Conservation (phyloP, 2,888 invertebrate genomes). For the Neoascia interrupta region DNA sequence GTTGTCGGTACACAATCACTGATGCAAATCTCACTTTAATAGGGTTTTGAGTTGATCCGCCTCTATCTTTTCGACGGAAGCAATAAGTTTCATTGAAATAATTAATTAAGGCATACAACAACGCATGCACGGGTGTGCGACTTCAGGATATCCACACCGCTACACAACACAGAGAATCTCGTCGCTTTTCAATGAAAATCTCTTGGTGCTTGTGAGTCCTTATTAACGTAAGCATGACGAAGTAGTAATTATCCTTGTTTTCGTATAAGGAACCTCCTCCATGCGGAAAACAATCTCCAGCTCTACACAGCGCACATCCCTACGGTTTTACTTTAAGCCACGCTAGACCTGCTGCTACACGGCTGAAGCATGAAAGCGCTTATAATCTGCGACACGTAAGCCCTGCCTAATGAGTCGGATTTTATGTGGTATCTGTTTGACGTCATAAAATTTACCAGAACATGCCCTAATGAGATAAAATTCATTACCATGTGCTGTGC, state of each 20-base stretch:
- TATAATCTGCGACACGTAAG: conserved; percentile 30
- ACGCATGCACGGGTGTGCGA: not conserved
- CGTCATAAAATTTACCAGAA: conserved; percentile 44
- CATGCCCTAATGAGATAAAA: conserved; percentile 61
- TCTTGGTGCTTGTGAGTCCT: too few relatives aligned
- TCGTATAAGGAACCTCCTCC: too few relatives aligned
- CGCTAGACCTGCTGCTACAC: not conserved
- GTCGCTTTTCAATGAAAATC: not conserved
- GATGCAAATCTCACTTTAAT: conserved; percentile 41
- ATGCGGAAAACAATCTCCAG: too few relatives aligned
- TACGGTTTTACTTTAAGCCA: not conserved
- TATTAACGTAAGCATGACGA: not conserved
- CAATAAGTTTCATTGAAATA: conserved; percentile 36
- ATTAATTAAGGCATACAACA: conserved; percentile 53
- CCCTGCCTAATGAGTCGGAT: conserved; percentile 56
- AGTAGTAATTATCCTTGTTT: conserved; percentile 3
- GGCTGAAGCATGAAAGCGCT: not conserved
- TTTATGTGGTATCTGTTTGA: conserved; percentile 34
- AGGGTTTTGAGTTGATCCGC: conserved; percentile 8
- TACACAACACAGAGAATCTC: not conserved
- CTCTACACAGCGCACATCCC: too few relatives aligned
- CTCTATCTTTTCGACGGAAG: not conserved
- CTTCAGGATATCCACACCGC: not conserved
- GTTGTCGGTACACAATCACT: conserved; percentile 13
- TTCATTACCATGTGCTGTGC: conserved; percentile 42